phyloP scores from a whole-genome alignment of 2,113 vertebrate species.

The Bubo bubo region DNA sequence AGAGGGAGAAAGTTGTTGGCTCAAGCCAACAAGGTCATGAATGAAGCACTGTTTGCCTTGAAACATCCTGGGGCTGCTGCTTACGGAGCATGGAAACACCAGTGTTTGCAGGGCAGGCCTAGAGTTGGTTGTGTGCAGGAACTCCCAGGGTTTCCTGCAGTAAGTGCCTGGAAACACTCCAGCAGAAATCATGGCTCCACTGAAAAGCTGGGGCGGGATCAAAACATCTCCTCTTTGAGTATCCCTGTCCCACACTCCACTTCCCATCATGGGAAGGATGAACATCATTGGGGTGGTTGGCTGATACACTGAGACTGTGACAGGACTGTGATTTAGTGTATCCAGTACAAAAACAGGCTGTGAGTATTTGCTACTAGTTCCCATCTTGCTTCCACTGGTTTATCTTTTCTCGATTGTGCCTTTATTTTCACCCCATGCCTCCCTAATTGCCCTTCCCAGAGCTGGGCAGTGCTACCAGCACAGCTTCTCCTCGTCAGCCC shows the following conservation, averaged over 20 bases:
- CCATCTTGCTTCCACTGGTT: neutral
- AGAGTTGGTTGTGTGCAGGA: neutral
- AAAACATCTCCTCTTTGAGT: neutral
- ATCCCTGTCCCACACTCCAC: neutral
- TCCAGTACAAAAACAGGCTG: neutral
- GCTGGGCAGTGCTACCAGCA: neutral
- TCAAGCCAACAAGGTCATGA: neutral
- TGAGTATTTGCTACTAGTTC: neutral
- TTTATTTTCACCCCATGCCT: neutral
- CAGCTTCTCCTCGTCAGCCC: neutral
- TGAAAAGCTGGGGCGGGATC: neutral
- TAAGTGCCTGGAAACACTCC: neutral
- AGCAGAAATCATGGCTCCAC: neutral
- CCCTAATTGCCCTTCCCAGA: neutral
- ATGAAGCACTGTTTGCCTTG: slow-evolving; percentile 5
- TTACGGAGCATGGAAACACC: neutral
- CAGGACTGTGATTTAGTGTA: neutral
- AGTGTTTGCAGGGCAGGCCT: neutral
- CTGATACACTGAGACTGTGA: neutral
- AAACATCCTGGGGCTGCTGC: neutral
- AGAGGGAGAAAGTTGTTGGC: neutral
- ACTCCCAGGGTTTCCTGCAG: neutral
- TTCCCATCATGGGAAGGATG: neutral
- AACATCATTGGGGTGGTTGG: neutral
- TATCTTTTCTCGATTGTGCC: neutral